These are phyloP conservation scores for Chymomyza amoena DNA, from an alignment of 2,888 invertebrate genomes.

Conservation along the genomic window DNA sequence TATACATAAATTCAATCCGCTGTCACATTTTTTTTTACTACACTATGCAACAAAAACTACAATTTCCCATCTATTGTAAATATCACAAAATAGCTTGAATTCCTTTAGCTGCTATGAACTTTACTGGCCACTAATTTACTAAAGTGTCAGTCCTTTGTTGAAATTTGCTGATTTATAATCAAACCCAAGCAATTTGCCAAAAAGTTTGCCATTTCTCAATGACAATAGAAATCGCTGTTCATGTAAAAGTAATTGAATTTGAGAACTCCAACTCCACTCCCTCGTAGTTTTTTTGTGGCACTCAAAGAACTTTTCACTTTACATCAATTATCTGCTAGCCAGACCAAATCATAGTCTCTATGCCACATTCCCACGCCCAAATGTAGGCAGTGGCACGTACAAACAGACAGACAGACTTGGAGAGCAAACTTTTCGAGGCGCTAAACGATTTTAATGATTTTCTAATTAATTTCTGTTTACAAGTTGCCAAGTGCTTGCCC, in stretches of 20 bases:
- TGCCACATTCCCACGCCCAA: conserved; percentile 51
- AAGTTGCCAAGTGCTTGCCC: conserved; percentile 27
- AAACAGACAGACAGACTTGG: not conserved
- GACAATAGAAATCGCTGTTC: not conserved
- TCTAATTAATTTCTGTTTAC: conserved; percentile 63
- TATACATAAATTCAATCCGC: too few species aligned
- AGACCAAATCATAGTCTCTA: conserved; percentile 11
- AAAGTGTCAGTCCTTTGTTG: not conserved
- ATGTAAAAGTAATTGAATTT: conserved; percentile 1
- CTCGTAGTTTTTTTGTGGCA: conserved; percentile 3
- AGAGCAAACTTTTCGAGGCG: conserved; percentile 16
- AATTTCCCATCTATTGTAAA: not conserved
- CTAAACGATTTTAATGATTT: conserved; percentile 56
- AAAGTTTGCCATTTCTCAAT: not conserved
- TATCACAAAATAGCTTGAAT: not conserved
- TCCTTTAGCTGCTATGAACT: not conserved
- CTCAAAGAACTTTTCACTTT: conserved; percentile 38
- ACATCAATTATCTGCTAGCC: conserved; percentile 38
- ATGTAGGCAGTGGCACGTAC: conserved; percentile 42
- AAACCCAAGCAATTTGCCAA: conserved; percentile 3
- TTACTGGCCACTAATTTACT: conserved; percentile 1
- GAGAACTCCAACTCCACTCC: not conserved
- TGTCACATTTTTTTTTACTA: not conserved
- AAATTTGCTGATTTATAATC: conserved; percentile 41
- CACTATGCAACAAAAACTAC: too few species aligned